Conservation (phyloP, 2,113 vertebrate genomes). For the Pelecanoides urinatrix region DNA sequence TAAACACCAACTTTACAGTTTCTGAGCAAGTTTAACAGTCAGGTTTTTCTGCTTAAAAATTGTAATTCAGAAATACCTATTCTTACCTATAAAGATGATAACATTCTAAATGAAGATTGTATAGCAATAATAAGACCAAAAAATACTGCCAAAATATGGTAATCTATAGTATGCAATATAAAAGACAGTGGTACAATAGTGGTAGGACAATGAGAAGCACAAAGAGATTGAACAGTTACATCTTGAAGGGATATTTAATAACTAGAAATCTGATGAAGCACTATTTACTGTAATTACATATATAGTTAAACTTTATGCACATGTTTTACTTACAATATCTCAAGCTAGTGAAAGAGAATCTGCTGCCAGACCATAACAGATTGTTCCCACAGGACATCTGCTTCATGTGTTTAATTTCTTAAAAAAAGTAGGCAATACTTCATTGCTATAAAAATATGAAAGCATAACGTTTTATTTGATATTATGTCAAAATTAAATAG, state of each 20-base stretch:
- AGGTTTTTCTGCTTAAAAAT: conserved; percentile 38
- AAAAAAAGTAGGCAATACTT: conserved; percentile 59
- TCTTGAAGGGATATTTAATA: conserved; percentile 65
- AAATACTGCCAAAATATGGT: conserved; percentile 41
- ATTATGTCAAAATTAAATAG: conserved; percentile 49
- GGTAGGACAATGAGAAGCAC: background rate
- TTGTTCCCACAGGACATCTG: conserved; percentile 60
- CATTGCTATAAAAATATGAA: conserved; percentile 51
- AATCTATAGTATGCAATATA: background rate
- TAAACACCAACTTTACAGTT: background rate
- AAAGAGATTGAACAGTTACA: conserved; percentile 53
- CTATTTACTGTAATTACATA: conserved; percentile 69
- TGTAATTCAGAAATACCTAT: conserved; percentile 36
- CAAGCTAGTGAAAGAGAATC: conserved; percentile 48
- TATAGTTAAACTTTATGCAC: conserved; percentile 61
- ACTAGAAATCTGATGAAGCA: conserved; percentile 62
- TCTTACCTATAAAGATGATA: conserved; percentile 16
- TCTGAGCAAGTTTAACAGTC: background rate
- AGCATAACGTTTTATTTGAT: conserved; percentile 37
- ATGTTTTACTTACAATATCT: conserved; percentile 46
- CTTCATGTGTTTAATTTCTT: conserved; percentile 59
- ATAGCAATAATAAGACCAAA: conserved; percentile 31
- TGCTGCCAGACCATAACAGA: conserved; percentile 56
- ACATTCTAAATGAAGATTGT: conserved; percentile 25
- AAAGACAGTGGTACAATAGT: background rate